Conservation (phyloP, 2,113 vertebrate genomes). For the Ophiodon elongatus region DNA sequence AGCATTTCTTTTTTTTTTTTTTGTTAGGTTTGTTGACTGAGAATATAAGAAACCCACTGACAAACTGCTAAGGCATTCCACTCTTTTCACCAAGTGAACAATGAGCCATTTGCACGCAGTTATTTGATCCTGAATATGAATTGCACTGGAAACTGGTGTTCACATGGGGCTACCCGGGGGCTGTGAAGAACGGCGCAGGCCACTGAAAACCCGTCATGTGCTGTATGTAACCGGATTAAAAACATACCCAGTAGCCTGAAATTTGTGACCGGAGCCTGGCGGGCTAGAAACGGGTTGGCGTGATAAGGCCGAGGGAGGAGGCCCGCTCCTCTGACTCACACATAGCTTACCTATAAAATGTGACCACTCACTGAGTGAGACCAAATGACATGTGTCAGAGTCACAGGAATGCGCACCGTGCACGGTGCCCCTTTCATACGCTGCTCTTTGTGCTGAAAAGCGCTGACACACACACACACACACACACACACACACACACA, state of each 20-base stretch:
- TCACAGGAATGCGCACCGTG: conserved; percentile 50
- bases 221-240: conserved; percentile 51
- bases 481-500: neutral
- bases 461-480: conserved; percentile 77
- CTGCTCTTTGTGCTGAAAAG: conserved; percentile 83
- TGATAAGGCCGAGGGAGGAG: conserved; percentile 71
- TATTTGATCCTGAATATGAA: neutral
- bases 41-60: neutral
- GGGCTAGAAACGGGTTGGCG: conserved; percentile 51
- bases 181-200: too few species aligned
- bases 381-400: conserved; percentile 75
- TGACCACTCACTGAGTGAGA: conserved; percentile 58
- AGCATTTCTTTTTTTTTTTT: neutral
- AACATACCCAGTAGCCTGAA: conserved; percentile 43
- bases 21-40: conserved; percentile 9
- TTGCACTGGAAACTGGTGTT: neutral
- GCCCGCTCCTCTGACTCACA: conserved; percentile 52
- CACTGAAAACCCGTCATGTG: conserved; percentile 16
- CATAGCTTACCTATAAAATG: conserved; percentile 49
- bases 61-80: neutral
- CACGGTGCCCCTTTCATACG: conserved; percentile 59
- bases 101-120: neutral
- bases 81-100: neutral
- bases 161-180: neutral
- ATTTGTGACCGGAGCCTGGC: conserved; percentile 52